Evolutionary conservation across 2,113 vertebrate species (phyloP), one percentile per base, ranked within the genome.

Genomic region (Pelobates fuscus): DNA sequence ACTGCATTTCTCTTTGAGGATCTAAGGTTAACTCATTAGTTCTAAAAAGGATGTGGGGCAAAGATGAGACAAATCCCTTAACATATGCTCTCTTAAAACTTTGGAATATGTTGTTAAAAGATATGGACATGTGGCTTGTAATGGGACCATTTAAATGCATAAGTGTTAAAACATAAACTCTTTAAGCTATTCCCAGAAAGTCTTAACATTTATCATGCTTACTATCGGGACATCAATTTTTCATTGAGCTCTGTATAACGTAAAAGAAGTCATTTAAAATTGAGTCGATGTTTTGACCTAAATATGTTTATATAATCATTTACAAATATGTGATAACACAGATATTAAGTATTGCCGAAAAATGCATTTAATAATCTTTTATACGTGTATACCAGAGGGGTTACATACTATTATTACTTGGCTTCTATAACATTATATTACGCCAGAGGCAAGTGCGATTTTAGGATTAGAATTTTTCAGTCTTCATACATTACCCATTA

Each of bases 111-210:
- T 73, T 72, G 78, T 81, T 80, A 86, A 67, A 83, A 61, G 60
- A 82, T 29, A 27, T 32, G 78, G 83, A 54, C 61, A 1, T n/a
- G 83, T 77, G 81, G 78, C 84, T 80, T 67, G 32, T 89, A 89
- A 90, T 87, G 79, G 84, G 78, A 84, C 86, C 64, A 87, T 90
- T 89, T 89, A 89, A 91, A 91, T 90, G 87, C 88, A 89, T 86
- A 85, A 86, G 78, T 4, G 84, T 84, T 86, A 83, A 84, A 82
- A 82, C 67, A 41, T 49, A 79, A 89, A 85, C 81, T 78, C 83
- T 82, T 82, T 80, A 20, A 65, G 81, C 77, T 80, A 72, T 84
- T 87, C 75, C 77, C 67, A 71, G 43, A 78, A 60, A 78, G 80
- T 80, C 77, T 70, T 60, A 79, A 82, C 87, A 84, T 87, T 84